Base-by-base conservation (phyloP, 2,888 invertebrate species). In the Troides aeacus region DNA sequence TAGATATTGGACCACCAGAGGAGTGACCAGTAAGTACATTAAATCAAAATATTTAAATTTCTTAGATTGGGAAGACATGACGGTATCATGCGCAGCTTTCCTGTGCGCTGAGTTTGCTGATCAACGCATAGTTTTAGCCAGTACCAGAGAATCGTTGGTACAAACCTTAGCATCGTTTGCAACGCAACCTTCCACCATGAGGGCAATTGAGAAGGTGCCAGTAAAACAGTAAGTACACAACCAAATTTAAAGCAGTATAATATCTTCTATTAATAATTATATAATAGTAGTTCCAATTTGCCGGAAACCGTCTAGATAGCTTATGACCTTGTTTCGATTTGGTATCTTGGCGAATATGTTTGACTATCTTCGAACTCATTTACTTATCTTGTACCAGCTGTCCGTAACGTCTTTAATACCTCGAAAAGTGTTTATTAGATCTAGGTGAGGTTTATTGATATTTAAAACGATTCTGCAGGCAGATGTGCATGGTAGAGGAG, bases 101-200 rank as follows among this genome's bases (percentile, higher is more conserved):
- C 91, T 97, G 1, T 95, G 96, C 74, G 85, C 94, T 0, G 96
- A 97, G 84, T 96, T 97, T 72, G 94, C 96, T 0, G 97, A 97
- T 84, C 81, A 94, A 18, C 93, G 97, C 15, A 96, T 97, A 71
- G 95, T 97, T 1, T 87, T 95, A 74, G 95, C 95, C 50, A 96
- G 96, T 74, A 95, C 96, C 1, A 94, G 96, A 72, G 97, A 97
- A 77, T 95, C 95, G 0, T 82, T 97, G 21, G 94, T 96, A 1
- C 95, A 97, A 79, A 95, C 96, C 0, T 83, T 97, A 64, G 97
- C 96, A 0, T 95, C 95, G 0, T 95, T 97, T 72, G 96, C 96
- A 5, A 96, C 96, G 42, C 95, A 95, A 81, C 94, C 95, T 0
- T 83, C 93, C 4, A 96, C 96, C 1, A 94, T 97, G 79, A 90